Base-by-base conservation (phyloP, 2,113 vertebrate species). In the Dicrurus megarhynchus region DNA sequence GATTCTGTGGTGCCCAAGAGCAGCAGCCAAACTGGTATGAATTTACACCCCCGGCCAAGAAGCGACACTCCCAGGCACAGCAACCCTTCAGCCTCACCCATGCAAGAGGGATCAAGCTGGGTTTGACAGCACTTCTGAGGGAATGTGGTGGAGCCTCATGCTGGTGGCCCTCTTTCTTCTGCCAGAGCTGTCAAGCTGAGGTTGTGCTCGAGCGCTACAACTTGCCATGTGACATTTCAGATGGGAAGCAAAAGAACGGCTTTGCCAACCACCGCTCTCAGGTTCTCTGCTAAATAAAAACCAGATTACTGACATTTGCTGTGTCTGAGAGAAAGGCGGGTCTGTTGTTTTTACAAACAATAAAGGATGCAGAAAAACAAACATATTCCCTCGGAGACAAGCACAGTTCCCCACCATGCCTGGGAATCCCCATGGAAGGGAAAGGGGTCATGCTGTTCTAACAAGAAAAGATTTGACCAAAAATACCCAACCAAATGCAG, bases 391-490 rank as follows among this genome's bases (percentile, higher is more conserved):
- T 90, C 18, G 0, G 68, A 95, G 79, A 76, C 87, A 94, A 95
- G 67, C 0, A 1, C 70, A 65, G 74, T 49, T 95, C 81, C 75
- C 63, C 57, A 57, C 60, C 42, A 2, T 63, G 83, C 76, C 76
- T 95, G 92, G 95, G 92, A 96, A 95, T 92, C 90, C 94, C 96
- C 89, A 3, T 32, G 57, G 81, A 96, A 96, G 50, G 82, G 61
- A 83, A 94, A 94, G 39, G 37, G 67, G 73, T 90, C 64, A 61
- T 9, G 67, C 63, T 94, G 70, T 53, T 91, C 83, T 56, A 93
- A 56, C 44, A n/a, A 76, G 49, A 79, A 87, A 84, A 59, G 49
- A 61, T 82, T 89, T 82, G 37, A 82, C 77, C 94, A 94, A 95
- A 96, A 96, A 87, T 91, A 96, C 75, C 82, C 78, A 74, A 94